These are phyloP conservation scores for Trogon surrucura DNA, from an alignment of 2,113 vertebrate species.

Conservation along the genomic window DNA sequence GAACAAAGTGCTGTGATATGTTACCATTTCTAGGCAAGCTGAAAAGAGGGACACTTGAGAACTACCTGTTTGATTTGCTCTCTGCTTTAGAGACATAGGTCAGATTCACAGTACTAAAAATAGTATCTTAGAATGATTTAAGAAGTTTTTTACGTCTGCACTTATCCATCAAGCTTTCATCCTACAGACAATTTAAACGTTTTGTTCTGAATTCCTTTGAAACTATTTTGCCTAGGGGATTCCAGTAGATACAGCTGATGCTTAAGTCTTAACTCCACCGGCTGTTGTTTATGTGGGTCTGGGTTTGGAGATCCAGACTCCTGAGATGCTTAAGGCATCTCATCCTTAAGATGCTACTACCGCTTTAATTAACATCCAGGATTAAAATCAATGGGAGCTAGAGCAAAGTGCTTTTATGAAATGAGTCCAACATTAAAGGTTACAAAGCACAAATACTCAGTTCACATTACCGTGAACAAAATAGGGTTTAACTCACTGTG, in stretches of 20 bases:
- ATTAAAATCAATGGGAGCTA: conserved; percentile 23
- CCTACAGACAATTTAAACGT: not conserved
- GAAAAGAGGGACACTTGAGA: not conserved
- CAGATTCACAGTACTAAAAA: not conserved
- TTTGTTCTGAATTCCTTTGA: not conserved
- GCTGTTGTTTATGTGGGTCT: not conserved
- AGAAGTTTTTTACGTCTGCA: not conserved
- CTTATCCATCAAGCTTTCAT: not conserved
- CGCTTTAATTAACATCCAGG: conserved; percentile 7
- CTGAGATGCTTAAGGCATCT: not conserved
- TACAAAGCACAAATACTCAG: not conserved
- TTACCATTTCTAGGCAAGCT: conserved; percentile 42
- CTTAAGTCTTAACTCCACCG: not conserved
- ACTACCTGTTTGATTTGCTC: not conserved
- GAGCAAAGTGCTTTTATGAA: conserved; percentile 19
- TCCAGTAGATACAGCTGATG: not conserved
- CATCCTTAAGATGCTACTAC: not conserved
- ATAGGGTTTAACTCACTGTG: not conserved
- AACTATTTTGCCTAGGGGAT: not conserved
- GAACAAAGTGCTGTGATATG: conserved; percentile 49
- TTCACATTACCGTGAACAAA: not conserved
- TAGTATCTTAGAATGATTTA: not conserved
- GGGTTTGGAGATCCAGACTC: not conserved
- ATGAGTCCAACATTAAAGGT: not conserved
- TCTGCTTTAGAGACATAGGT: not conserved